These are phyloP conservation scores for Cylloceria caligata DNA, from an alignment of 2,888 invertebrate genomes.

Conservation along the genomic window DNA sequence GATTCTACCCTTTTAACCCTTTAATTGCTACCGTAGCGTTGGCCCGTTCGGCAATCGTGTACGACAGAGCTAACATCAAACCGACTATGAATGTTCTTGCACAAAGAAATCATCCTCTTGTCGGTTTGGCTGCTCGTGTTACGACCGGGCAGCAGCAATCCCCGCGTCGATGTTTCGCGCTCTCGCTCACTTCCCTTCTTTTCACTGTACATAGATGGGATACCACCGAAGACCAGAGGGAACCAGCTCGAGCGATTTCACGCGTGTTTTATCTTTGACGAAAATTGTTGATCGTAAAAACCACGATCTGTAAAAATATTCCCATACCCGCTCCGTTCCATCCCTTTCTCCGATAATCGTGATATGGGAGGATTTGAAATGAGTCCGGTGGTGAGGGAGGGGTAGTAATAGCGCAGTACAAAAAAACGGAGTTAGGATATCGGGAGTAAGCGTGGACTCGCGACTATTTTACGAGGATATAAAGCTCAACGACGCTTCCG, in stretches of 20 bases:
- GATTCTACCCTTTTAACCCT: constrained; percentile 76
- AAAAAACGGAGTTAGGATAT: constrained; percentile 38
- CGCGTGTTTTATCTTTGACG: constrained; percentile 61
- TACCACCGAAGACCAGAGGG: background rate
- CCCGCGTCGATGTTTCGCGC: constrained; percentile 18
- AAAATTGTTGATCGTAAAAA: constrained; percentile 66
- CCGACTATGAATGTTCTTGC: constrained; percentile 27
- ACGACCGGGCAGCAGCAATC: constrained; percentile 44
- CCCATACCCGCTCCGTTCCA: constrained; percentile 39
- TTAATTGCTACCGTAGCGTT: constrained; percentile 77
- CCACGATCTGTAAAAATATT: constrained; percentile 63
- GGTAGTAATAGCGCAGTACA: constrained; percentile 26
- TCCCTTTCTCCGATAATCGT: constrained; percentile 49
- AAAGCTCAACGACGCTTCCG: constrained; percentile 62
- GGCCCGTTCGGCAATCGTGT: constrained; percentile 72
- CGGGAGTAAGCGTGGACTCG: constrained; percentile 20
- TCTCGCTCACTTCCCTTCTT: constrained; percentile 17
- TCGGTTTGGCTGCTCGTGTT: background rate
- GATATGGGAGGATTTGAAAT: constrained; percentile 59
- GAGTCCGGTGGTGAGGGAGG: constrained; percentile 27
- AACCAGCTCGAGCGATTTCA: constrained; percentile 46
- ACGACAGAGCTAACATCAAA: constrained; percentile 63
- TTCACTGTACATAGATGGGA: background rate
- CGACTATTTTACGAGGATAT: constrained; percentile 66
- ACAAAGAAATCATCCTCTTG: constrained; percentile 41